These are phyloP conservation scores for Oophaga pumilio DNA, from an alignment of 2,113 vertebrate genomes.

Conservation along the genomic window DNA sequence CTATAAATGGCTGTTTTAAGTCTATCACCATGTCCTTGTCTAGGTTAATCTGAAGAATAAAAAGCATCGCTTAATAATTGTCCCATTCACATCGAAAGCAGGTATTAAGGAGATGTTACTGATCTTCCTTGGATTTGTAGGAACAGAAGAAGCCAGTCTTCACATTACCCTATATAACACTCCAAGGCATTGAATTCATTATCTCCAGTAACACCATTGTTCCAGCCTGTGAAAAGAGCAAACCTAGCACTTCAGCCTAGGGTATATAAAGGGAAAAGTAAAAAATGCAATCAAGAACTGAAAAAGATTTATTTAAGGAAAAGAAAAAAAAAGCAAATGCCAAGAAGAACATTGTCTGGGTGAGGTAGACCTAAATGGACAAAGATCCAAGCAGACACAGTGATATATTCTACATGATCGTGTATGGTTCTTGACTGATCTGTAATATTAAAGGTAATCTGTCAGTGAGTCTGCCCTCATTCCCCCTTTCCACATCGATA, in stretches of 20 bases:
- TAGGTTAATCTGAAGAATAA: neutral
- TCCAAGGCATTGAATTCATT: slow-evolving; percentile 99
- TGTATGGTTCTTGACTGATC: too few species aligned
- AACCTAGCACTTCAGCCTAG: slow-evolving; percentile 83
- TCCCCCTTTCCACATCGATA: too few species aligned
- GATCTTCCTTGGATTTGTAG: slow-evolving; percentile 85
- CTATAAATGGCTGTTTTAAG: neutral
- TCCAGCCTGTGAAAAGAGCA: slow-evolving; percentile 97
- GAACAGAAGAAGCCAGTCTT: slow-evolving; percentile 68
- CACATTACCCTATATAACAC: slow-evolving; percentile 79
- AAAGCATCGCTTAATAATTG: slow-evolving; percentile 71
- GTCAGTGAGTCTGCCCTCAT: too few species aligned
- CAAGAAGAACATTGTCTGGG: neutral
- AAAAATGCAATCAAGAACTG: neutral
- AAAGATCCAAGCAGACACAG: neutral
- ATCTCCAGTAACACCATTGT: slow-evolving; percentile 99
- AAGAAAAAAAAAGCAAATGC: too few species aligned
- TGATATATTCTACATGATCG: too few species aligned
- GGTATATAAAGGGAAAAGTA: slow-evolving; percentile 1
- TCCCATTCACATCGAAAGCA: slow-evolving; percentile 87
- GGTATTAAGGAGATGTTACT: slow-evolving; percentile 79
- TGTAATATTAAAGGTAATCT: too few species aligned
- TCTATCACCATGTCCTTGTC: neutral
- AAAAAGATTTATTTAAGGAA: too few species aligned
- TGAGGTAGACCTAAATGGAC: neutral